Evolutionary conservation across 1,140 invertebrate genomes (phyloP), one percentile per base, ranked within the genome.

Genomic region (Pseudomyrmex flavicornis): DNA sequence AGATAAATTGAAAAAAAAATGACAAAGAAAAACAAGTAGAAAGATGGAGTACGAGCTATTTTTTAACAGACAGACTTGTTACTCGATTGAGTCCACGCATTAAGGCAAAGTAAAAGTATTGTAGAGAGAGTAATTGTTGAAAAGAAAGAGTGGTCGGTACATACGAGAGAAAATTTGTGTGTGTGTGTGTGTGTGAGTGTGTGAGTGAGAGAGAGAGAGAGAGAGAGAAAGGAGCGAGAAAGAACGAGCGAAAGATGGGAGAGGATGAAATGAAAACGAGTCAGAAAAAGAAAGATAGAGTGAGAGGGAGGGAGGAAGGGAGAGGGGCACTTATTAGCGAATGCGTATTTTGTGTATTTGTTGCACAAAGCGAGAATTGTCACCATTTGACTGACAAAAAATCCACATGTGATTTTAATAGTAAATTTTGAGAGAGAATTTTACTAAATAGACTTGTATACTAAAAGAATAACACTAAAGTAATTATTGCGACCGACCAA

Each of bases 341-440:
- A 84, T 82, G 89, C 90, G 86, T 91, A 88, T 80, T 35, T 35
- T 72, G 76, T 72, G 76, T 86, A 86, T 72, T 92, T 86, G 85
- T 93, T 91, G 90, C 91, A 92, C 90, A 92, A 92, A 63, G 90
- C 89, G 90, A 80, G 66, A 35, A 91, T 92, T 92, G 91, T 92
- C 91, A 93, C 87, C 89, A 88, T 74, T 77, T 77, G 91, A 92
- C 91, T 92, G 91, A 93, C 91, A 91, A 92, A 88, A 91, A 92
- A 93, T 92, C 76, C 92, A 93, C 87, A 92, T 94, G 93, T 93
- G 92, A 93, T 92, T 77, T 93, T 87, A 92, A 92, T 93, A 93
- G 92, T 92, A 88, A 93, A 92, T 94, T 94, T 93, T 91, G 92
- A 93, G 87, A 92, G 92, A 93, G 87, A 92, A 93, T 92, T 94